Evolutionary conservation across 2,888 invertebrate genomes (phyloP).

Genomic region (Seira sanloemensis): DNA sequence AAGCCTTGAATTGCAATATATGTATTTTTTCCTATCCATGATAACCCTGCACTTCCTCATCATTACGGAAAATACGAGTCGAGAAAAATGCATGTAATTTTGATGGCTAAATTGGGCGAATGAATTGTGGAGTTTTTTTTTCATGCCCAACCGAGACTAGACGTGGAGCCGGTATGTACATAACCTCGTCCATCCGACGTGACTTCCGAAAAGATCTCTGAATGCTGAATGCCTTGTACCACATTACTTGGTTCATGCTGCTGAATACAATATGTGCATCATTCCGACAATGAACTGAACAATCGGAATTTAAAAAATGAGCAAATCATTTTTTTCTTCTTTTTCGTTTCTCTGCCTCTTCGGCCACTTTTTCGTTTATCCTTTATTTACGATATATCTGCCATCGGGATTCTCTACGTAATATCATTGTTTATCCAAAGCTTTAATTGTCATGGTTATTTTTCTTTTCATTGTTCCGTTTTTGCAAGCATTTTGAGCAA

Average conservation of each 20-base stretch:
- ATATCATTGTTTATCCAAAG: too few relatives aligned
- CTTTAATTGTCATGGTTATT: too few relatives aligned
- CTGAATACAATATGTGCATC: background rate
- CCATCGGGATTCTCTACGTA: too few relatives aligned
- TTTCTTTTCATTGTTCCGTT: too few relatives aligned
- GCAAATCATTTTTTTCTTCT: too few relatives aligned
- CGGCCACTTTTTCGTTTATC: too few relatives aligned
- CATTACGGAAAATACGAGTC: background rate
- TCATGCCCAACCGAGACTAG: slow-evolving; percentile 7
- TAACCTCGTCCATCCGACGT: background rate
- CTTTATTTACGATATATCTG: too few relatives aligned
- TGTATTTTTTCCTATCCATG: too few relatives aligned
- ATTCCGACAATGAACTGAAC: slow-evolving; percentile 4
- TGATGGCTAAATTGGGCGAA: slow-evolving; percentile 35
- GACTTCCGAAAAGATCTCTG: background rate
- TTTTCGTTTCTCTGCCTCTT: too few relatives aligned
- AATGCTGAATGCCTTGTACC: background rate
- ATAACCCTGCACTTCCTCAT: background rate
- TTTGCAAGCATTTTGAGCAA: too few relatives aligned
- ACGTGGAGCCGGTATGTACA: slow-evolving; percentile 29
- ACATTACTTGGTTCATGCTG: background rate
- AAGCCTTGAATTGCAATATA: too few relatives aligned
- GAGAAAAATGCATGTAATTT: slow-evolving; percentile 40
- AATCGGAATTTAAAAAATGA: background rate
- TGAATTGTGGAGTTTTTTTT: slow-evolving; percentile 32